Conservation (phyloP, 1,140 invertebrate species). For the Trichogramma pretiosum region DNA sequence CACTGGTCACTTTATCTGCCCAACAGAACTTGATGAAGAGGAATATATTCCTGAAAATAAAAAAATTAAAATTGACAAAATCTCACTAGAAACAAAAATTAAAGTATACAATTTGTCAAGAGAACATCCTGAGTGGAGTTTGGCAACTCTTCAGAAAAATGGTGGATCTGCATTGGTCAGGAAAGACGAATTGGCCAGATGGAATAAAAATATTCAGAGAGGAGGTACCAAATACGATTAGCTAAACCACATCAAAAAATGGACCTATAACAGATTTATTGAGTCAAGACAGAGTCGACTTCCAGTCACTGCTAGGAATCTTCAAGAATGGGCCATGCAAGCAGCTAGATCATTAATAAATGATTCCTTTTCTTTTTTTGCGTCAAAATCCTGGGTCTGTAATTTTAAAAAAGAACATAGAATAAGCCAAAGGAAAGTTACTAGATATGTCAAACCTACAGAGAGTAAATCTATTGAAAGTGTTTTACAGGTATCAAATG, state of each 20-base stretch:
- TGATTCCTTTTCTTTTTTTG: not conserved
- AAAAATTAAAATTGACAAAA: not conserved
- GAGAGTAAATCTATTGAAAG: not conserved
- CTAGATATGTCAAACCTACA: not conserved
- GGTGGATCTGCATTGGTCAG: not conserved
- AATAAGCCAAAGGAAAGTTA: not conserved
- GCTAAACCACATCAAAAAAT: not conserved
- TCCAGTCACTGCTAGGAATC: constrained; percentile 3
- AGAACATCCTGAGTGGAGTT: not conserved
- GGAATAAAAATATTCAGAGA: not conserved
- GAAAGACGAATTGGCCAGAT: not conserved
- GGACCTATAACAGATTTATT: not conserved
- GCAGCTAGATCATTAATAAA: not conserved
- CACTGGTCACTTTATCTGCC: too few relatives aligned
- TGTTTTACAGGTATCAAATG: not conserved
- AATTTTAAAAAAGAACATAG: not conserved
- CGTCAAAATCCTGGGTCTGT: not conserved
- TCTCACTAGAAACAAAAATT: not conserved
- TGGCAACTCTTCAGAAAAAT: not conserved
- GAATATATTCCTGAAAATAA: not conserved
- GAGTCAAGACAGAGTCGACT: constrained; percentile 6
- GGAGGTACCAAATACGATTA: not conserved
- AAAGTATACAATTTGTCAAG: not conserved
- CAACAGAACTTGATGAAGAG: too few relatives aligned
- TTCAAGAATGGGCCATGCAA: not conserved